Percentiles rank a stretch among this genome's conserved stretches.
Conservation (phyloP, 2,113 vertebrate genomes). For the Salvelinus sp. region DNA sequence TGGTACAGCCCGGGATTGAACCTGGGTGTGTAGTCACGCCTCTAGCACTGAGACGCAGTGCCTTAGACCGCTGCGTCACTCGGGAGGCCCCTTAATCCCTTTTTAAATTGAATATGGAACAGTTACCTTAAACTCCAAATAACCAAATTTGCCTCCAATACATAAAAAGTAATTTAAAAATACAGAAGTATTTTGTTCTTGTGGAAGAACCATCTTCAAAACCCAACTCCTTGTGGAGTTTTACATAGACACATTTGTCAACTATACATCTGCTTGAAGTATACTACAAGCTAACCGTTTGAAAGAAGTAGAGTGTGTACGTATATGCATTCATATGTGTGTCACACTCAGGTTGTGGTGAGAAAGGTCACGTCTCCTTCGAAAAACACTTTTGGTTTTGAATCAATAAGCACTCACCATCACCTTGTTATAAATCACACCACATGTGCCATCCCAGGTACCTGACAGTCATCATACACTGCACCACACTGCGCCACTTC, state of each 20-base stretch:
- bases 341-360: neutral
- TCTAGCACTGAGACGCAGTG: no score
- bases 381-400: neutral
- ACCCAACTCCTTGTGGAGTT: neutral
- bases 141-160: neutral
- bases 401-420: neutral
- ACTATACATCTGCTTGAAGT: neutral
- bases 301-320: neutral
- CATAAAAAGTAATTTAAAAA: neutral
- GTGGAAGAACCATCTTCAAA: neutral
- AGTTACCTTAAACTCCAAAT: neutral
- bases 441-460: neutral
- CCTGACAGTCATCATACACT: neutral
- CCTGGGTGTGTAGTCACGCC: no score
- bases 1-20: no score
- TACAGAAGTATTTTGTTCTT: slow-evolving; percentile 7
- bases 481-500: no score
- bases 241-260: neutral
- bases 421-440: neutral
- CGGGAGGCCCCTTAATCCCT: neutral
- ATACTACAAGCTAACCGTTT: neutral
- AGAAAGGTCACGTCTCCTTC: neutral
- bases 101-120: neutral
- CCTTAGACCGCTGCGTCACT: no score
- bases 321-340: no score